Evolutionary conservation across 2,113 vertebrate species (phyloP).

Genomic region (Poeciliopsis occidentalis): DNA sequence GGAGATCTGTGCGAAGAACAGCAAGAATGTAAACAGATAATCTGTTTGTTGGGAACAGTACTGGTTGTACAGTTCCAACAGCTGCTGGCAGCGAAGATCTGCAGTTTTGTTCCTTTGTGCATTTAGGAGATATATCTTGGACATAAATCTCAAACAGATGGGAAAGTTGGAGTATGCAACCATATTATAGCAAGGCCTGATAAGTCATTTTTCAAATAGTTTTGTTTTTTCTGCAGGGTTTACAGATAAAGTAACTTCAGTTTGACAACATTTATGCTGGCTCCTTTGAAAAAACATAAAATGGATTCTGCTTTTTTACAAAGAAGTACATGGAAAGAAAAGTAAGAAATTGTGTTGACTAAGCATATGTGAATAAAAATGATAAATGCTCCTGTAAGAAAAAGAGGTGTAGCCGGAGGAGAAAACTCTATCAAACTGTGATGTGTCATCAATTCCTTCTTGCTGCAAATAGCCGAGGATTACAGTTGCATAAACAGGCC

Average conservation of each 20-base stretch:
- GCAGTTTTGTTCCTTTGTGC: no score
- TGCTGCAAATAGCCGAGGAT: conserved; percentile 74
- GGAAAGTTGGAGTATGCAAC: no score
- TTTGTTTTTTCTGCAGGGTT: neutral
- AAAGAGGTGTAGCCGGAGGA: conserved; percentile 16
- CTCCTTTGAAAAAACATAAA: neutral
- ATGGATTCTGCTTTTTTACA: neutral
- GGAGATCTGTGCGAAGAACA: no score
- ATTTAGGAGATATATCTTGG: no score
- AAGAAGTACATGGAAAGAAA: neutral
- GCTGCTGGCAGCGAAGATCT: no score
- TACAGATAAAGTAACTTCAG: neutral
- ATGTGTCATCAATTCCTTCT: conserved; percentile 62
- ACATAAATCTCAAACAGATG: no score
- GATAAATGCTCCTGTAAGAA: neutral
- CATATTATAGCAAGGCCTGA: no score
- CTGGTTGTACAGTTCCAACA: no score
- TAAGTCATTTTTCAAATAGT: neutral
- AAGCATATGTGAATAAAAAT: neutral
- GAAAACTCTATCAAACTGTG: conserved; percentile 31
- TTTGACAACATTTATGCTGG: neutral
- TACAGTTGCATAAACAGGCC: conserved; percentile 70
- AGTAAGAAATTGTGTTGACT: neutral
- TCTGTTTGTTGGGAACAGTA: neutral
- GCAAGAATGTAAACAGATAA: no score